A percentile compares a stretch with the other conserved stretches of the same genome.
These are phyloP conservation scores for Myiopsitta monachus DNA, from an alignment of 2,113 vertebrate genomes.

Conservation along the genomic window DNA sequence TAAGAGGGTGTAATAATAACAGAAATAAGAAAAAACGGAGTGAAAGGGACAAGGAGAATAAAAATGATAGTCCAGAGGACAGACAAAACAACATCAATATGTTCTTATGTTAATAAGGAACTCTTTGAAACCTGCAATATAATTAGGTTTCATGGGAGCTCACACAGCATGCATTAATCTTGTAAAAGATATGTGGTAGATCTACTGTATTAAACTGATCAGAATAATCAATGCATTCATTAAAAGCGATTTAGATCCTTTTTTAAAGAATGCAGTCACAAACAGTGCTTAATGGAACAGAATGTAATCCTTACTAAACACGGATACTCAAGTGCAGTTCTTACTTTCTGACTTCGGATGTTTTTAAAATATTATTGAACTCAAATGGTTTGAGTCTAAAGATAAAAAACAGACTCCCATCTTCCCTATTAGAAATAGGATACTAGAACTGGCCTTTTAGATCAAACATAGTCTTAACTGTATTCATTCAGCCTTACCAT, in stretches of 20 bases:
- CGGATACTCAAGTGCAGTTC: background rate
- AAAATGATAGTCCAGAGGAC: slow-evolving; percentile 61
- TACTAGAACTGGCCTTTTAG: background rate
- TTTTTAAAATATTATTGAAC: background rate
- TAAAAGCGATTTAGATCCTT: background rate
- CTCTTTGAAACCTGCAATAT: background rate
- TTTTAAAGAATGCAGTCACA: background rate
- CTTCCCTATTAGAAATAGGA: background rate
- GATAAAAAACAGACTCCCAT: background rate
- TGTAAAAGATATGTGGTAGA: slow-evolving; percentile 10
- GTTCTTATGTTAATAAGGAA: slow-evolving; percentile 20
- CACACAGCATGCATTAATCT: slow-evolving; percentile 25
- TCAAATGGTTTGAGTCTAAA: background rate
- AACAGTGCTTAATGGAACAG: background rate
- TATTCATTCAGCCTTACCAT: background rate
- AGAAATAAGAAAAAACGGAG: slow-evolving; percentile 56
- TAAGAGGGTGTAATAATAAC: slow-evolving; percentile 57
- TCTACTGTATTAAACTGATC: slow-evolving; percentile 12
- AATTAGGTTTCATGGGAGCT: slow-evolving; percentile 22
- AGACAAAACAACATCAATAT: slow-evolving; percentile 63
- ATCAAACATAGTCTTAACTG: background rate
- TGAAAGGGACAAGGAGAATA: slow-evolving; percentile 45
- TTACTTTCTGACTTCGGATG: background rate
- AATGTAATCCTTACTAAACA: background rate
- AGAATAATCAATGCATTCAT: background rate